These are phyloP conservation scores for Clarias gariepinus DNA, from an alignment of 2,113 vertebrate species.

Conservation along the genomic window DNA sequence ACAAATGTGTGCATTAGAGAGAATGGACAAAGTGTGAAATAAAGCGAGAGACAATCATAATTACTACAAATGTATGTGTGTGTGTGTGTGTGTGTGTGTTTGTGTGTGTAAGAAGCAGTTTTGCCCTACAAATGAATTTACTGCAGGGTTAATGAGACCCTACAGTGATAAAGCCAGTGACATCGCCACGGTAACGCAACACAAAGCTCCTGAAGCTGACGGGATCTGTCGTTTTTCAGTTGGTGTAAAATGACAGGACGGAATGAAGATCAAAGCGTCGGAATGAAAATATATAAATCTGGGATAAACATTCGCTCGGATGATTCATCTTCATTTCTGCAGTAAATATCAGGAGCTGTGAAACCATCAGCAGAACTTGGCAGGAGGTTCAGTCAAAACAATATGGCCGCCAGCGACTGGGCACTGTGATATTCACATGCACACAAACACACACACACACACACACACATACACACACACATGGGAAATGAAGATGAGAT, in stretches of 20 bases:
- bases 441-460: slow-evolving; percentile 19
- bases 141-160: not conserved
- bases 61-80: not conserved
- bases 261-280: not conserved
- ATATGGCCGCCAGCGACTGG: slow-evolving; percentile 25
- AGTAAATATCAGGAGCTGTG: slow-evolving; percentile 13
- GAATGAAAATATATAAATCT: slow-evolving; percentile 6
- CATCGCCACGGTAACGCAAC: not conserved
- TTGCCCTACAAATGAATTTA: not conserved
- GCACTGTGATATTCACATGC: slow-evolving; percentile 21
- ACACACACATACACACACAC: slow-evolving; percentile 24
- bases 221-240: not conserved
- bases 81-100: not conserved
- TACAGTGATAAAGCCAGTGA: not conserved
- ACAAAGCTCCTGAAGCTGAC: not conserved
- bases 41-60: not conserved
- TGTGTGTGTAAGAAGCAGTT: not conserved
- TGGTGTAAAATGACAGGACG: not conserved
- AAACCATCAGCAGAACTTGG: slow-evolving; percentile 8
- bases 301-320: not conserved
- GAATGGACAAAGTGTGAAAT: not conserved
- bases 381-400: slow-evolving; percentile 14
- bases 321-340: slow-evolving; percentile 34
- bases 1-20: not conserved
- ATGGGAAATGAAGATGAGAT: slow-evolving; percentile 33